Percentiles rank a stretch among this genome's conserved stretches.
phyloP scores from a whole-genome alignment of 1,140 invertebrate species.

The Drosophila nigromelanica region DNA sequence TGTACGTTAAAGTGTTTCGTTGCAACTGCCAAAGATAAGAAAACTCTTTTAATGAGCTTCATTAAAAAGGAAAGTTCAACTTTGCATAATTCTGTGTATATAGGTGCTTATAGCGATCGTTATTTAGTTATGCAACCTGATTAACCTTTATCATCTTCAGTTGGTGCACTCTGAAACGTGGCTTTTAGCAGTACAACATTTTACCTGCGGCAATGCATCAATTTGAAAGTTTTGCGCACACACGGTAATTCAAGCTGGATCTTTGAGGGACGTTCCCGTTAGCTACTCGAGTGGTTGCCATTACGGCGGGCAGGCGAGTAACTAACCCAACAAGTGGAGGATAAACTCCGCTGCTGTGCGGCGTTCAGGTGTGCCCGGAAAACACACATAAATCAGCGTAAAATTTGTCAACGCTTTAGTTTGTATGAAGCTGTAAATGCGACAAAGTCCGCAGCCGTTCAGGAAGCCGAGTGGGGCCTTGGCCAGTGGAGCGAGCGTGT shows the following conservation, averaged over 20 bases:
- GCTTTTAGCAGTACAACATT: not conserved
- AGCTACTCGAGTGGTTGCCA: conserved; percentile 23
- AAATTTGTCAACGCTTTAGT: conserved; percentile 72
- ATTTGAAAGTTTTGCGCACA: conserved; percentile 34
- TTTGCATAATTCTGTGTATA: not conserved
- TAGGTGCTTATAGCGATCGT: not conserved
- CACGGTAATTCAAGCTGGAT: conserved; percentile 6
- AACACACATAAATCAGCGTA: conserved; percentile 71
- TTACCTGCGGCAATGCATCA: conserved; percentile 16
- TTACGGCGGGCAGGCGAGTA: conserved; percentile 16
- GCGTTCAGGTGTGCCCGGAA: conserved; percentile 21
- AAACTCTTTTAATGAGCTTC: too few relatives aligned
- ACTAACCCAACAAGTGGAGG: conserved; percentile 23
- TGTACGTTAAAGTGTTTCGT: too few relatives aligned
- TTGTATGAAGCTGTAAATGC: conserved; percentile 72
- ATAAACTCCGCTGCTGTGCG: conserved; percentile 7
- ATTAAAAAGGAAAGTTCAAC: too few relatives aligned
- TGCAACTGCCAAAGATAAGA: too few relatives aligned
- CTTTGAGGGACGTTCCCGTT: conserved; percentile 15
- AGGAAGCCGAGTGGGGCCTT: too few relatives aligned
- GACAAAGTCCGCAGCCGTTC: conserved; percentile 57
- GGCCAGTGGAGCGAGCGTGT: too few relatives aligned
- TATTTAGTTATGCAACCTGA: conserved; percentile 1
- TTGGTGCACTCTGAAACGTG: not conserved
- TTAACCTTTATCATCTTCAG: not conserved